Conservation (phyloP, 2,888 invertebrate genomes). For the Metacarcinus magister region DNA sequence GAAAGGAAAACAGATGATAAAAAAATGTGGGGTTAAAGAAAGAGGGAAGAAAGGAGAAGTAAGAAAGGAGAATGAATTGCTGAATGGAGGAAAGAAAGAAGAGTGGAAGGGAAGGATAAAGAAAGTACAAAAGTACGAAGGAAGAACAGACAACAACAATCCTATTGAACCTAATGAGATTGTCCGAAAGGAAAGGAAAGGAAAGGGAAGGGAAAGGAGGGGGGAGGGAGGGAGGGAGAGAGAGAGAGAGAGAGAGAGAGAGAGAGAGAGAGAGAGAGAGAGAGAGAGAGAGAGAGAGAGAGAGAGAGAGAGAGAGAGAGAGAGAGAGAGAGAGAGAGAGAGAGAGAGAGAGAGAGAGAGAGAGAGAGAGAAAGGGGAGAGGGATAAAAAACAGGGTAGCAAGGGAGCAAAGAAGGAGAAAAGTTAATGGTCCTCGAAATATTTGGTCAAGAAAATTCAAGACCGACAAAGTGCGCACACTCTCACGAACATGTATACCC, state of each 20-base stretch:
- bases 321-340: no score
- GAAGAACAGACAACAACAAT: no score
- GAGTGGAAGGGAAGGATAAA: no score
- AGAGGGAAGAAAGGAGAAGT: background rate
- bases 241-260: no score
- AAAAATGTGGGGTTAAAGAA: background rate
- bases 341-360: no score
- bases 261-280: background rate
- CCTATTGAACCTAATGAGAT: no score
- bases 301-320: background rate
- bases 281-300: background rate
- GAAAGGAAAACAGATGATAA: background rate
- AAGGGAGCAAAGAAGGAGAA: background rate
- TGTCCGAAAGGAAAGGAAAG: no score
- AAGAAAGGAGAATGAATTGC: no score
- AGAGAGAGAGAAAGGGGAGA: no score
- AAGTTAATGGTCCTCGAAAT: slow-evolving; percentile 15
- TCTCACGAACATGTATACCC: background rate
- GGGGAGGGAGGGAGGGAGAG: background rate
- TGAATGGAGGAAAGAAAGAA: no score
- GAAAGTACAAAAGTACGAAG: no score
- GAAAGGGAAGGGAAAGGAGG: background rate
- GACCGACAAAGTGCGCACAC: background rate
- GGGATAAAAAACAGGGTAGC: no score
- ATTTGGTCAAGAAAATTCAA: background rate